A percentile compares a stretch with the other conserved stretches of the same genome.
phyloP scores from a whole-genome alignment of 2,113 vertebrate genomes.

The Delphinapterus leucas region DNA sequence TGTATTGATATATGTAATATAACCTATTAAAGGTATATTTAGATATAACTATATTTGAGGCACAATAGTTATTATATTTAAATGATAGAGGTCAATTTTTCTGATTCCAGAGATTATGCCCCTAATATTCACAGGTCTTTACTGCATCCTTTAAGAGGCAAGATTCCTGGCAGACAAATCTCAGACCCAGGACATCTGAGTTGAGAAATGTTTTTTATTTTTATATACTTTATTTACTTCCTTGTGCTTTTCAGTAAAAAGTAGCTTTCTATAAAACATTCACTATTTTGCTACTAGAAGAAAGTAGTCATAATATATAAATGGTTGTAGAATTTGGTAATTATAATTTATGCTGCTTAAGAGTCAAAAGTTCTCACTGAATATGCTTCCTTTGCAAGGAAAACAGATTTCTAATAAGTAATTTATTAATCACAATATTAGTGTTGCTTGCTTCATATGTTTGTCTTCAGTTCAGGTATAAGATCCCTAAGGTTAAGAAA shows the following conservation, averaged over 20 bases:
- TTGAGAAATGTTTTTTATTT: constrained; percentile 21
- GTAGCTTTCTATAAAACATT: not conserved
- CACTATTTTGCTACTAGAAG: constrained; percentile 12
- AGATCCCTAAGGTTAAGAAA: not conserved
- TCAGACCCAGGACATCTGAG: not conserved
- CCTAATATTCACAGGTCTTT: not conserved
- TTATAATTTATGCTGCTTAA: not conserved
- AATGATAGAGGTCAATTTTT: not conserved
- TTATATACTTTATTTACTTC: not conserved
- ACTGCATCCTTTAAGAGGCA: not conserved
- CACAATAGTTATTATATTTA: not conserved
- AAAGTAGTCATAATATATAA: not conserved
- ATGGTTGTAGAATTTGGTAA: constrained; percentile 18
- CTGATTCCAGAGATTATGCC: not conserved
- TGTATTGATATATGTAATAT: not conserved
- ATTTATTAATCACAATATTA: constrained; percentile 22
- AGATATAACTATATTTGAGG: not conserved
- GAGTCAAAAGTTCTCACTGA: not conserved
- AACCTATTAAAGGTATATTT: not conserved
- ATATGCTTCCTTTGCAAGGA: constrained; percentile 15
- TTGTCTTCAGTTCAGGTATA: not conserved
- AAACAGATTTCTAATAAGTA: not conserved
- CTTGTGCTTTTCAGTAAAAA: constrained; percentile 37
- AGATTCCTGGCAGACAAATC: not conserved
- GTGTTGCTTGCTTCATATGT: not conserved